These are phyloP conservation scores for Dynastes grantii DNA, from an alignment of 2,888 invertebrate species.

Conservation along the genomic window DNA sequence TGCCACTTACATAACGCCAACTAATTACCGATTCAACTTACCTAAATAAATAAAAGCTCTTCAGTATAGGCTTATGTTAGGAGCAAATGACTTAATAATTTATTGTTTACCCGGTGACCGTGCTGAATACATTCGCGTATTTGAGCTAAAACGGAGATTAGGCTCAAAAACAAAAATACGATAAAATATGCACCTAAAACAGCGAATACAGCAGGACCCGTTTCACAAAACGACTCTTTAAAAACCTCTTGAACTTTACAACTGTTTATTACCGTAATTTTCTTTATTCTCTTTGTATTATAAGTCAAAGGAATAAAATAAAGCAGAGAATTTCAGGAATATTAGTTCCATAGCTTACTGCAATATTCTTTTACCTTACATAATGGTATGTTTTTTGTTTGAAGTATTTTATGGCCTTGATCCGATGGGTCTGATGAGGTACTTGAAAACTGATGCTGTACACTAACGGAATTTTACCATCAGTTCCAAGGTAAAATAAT, in stretches of 20 bases:
- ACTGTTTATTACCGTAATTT: neutral
- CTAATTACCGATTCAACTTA: conserved; percentile 3
- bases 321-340: neutral
- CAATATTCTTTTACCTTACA: too few species aligned
- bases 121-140: neutral
- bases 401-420: too few species aligned
- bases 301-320: neutral
- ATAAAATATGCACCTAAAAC: neutral
- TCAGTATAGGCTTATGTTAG: neutral
- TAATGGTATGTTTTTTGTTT: too few species aligned
- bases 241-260: neutral
- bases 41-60: conserved; percentile 11
- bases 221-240: neutral
- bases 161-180: neutral
- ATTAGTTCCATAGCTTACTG: too few species aligned
- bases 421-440: too few species aligned
- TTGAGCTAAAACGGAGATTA: neutral
- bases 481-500: too few species aligned
- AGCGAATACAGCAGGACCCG: neutral
- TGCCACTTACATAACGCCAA: neutral
- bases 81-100: conserved; percentile 4
- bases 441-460: too few species aligned
- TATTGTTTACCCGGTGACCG: neutral
- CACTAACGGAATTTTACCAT: too few species aligned
- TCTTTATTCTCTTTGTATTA: neutral